These are phyloP conservation scores for Andrena flavipes DNA, from an alignment of 2,888 invertebrate species.

Conservation along the genomic window DNA sequence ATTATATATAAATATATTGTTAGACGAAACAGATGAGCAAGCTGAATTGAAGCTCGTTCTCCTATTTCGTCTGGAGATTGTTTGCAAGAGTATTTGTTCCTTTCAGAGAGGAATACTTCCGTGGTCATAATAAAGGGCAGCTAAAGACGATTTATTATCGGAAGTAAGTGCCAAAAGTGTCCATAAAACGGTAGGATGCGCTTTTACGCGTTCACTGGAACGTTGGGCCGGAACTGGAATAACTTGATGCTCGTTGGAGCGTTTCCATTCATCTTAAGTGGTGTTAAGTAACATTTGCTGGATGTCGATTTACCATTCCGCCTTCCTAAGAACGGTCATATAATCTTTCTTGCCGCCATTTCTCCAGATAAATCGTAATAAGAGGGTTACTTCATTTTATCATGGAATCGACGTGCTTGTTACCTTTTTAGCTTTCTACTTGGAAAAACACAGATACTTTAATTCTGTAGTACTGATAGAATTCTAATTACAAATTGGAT, in stretches of 20 bases:
- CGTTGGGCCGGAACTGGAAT: conserved; percentile 52
- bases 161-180: conserved; percentile 58
- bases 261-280: conserved; percentile 24
- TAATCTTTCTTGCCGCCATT: conserved; percentile 7
- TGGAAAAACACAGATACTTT: neutral
- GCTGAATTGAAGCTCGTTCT: conserved; percentile 37
- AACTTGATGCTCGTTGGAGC: conserved; percentile 49
- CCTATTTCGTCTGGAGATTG: neutral
- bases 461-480: neutral
- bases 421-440: neutral
- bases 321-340: neutral
- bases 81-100: neutral
- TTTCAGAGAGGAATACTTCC: conserved; percentile 11
- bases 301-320: neutral
- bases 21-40: neutral
- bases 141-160: conserved; percentile 50
- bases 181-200: conserved; percentile 60
- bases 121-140: conserved; percentile 11
- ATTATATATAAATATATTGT: neutral
- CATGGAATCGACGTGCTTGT: neutral
- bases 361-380: neutral
- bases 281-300: conserved; percentile 52
- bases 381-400: neutral
- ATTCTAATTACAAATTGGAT: neutral
- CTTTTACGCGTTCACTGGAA: conserved; percentile 61